A percentile compares a stretch with the other conserved stretches of the same genome.
Conservation (phyloP, 2,797 vertebrate genomes). For the Artibeus jamaicensis region DNA sequence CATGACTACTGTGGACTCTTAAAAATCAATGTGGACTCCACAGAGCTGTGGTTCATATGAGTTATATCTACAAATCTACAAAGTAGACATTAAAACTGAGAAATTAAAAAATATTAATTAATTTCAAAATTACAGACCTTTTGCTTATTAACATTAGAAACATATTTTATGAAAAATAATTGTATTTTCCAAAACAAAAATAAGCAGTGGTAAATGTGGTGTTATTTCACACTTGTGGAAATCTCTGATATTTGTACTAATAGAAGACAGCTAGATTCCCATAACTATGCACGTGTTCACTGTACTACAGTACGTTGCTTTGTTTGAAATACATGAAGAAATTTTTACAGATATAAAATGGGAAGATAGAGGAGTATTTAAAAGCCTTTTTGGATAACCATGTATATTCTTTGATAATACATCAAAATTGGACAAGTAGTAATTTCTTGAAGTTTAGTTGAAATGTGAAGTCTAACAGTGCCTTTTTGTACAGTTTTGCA, state of each 20-base stretch:
- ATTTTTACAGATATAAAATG: neutral
- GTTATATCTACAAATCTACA: neutral
- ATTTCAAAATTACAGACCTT: neutral
- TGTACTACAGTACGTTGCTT: neutral
- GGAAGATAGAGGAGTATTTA: neutral
- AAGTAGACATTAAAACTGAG: neutral
- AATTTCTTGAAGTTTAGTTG: neutral
- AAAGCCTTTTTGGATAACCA: neutral
- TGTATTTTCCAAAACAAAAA: neutral
- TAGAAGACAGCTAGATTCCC: neutral
- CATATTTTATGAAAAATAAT: neutral
- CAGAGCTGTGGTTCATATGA: neutral
- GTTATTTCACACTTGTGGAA: slow-evolving; percentile 5
- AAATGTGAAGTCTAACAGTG: neutral
- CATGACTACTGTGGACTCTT: neutral
- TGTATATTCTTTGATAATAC: neutral
- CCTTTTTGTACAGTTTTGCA: neutral
- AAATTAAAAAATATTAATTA: neutral
- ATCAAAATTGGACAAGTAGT: neutral
- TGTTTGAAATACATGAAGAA: neutral
- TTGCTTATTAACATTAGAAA: neutral
- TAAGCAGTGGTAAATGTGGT: neutral
- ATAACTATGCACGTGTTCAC: neutral
- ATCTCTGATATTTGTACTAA: neutral
- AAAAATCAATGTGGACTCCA: neutral